Conservation (phyloP, 2,113 vertebrate genomes). For the Dromas ardeola region DNA sequence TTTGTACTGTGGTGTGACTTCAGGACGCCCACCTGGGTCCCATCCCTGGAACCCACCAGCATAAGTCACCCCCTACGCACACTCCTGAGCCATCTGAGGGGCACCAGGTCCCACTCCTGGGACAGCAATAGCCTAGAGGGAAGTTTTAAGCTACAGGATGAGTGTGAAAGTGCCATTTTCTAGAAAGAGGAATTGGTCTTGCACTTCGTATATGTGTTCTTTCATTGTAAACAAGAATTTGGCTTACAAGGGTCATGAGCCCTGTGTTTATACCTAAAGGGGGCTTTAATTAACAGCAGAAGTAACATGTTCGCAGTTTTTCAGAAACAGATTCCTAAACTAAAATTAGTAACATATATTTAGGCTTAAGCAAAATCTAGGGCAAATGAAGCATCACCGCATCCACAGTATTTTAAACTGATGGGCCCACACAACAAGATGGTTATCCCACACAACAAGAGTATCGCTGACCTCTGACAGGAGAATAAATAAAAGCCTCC, state of each 20-base stretch:
- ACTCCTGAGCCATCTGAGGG: background rate
- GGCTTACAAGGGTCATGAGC: rapidly evolving
- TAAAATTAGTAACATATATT: background rate
- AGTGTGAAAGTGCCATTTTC: background rate
- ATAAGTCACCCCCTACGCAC: rapidly evolving
- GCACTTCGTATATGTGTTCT: background rate
- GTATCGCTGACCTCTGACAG: background rate
- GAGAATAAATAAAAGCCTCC: background rate
- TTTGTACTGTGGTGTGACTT: background rate
- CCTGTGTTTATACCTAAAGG: background rate
- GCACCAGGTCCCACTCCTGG: background rate
- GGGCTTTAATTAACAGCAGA: background rate
- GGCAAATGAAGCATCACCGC: background rate
- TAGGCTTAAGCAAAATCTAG: background rate
- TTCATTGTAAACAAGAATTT: background rate
- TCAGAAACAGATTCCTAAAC: background rate
- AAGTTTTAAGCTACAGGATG: background rate
- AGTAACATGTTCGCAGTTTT: background rate
- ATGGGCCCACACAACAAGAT: background rate
- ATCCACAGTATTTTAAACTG: background rate
- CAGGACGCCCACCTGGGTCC: rapidly evolving
- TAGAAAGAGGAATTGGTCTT: background rate
- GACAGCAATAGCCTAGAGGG: background rate
- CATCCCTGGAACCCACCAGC: background rate
- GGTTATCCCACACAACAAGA: background rate